phyloP scores from a whole-genome alignment of 2,797 vertebrate species.

The Echiichthys vipera region DNA sequence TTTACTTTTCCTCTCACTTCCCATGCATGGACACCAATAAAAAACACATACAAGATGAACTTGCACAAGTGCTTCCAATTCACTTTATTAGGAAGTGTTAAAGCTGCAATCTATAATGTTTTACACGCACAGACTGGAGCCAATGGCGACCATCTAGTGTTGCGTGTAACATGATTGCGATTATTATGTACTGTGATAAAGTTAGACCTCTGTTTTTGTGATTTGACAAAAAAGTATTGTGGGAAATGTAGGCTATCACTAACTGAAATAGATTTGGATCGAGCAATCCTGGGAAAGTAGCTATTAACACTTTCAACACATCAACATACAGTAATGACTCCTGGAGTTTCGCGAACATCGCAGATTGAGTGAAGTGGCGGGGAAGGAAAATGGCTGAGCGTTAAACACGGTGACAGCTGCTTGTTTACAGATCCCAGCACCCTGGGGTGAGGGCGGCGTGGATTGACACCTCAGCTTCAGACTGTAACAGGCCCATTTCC shows the following conservation, averaged over 20 bases:
- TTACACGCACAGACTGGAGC: background rate
- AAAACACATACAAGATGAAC: background rate
- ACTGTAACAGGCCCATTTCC: conserved; percentile 65
- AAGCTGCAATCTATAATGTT: background rate
- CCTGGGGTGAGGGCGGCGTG: conserved; percentile 53
- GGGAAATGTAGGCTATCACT: background rate
- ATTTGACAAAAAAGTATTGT: background rate
- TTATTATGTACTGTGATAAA: background rate
- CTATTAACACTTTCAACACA: conserved; percentile 8
- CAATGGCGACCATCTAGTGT: background rate
- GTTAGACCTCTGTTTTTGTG: background rate
- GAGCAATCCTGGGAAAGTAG: conserved; percentile 1
- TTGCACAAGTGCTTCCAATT: background rate
- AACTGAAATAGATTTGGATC: background rate
- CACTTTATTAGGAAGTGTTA: background rate
- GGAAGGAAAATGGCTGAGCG: conserved; percentile 41
- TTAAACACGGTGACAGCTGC: conserved; percentile 79
- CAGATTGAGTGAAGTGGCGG: conserved; percentile 14
- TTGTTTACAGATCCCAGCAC: conserved; percentile 76
- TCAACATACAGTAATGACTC: conserved; percentile 24
- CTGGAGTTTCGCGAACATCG: background rate
- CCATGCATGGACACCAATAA: background rate
- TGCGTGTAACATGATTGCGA: background rate
- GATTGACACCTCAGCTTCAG: conserved; percentile 72
- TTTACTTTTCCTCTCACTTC: background rate